Evolutionary conservation across 2,797 vertebrate species (phyloP).

Genomic region (Takifugu ocellatus): DNA sequence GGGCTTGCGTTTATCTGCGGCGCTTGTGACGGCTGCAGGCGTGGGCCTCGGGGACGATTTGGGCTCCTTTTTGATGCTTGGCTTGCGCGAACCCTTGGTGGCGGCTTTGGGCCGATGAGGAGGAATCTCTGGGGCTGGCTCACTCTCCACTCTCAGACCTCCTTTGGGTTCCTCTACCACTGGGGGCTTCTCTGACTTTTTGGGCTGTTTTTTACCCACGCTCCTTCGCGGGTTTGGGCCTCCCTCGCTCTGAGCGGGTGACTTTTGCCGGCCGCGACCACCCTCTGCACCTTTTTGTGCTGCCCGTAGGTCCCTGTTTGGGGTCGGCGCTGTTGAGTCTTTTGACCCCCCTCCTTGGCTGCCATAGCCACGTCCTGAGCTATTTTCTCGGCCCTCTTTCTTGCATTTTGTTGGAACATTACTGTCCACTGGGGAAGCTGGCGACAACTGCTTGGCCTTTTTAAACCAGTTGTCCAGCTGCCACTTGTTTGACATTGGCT

Average conservation of each 20-base stretch:
- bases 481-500: slow-evolving; percentile 94
- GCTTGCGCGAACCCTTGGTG: slow-evolving; percentile 94
- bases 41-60: slow-evolving; percentile 89
- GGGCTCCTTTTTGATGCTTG: slow-evolving; percentile 93
- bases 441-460: slow-evolving; percentile 91
- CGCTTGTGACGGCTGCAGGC: slow-evolving; percentile 53
- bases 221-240: slow-evolving; percentile 81
- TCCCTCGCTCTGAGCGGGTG: slow-evolving; percentile 90
- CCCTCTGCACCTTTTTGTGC: slow-evolving; percentile 88
- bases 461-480: slow-evolving; percentile 98
- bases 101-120: slow-evolving; percentile 88
- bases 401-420: slow-evolving; percentile 88
- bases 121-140: slow-evolving; percentile 87
- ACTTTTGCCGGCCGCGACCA: slow-evolving; percentile 89
- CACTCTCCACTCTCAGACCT: slow-evolving; percentile 93
- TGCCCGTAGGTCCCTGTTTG: slow-evolving; percentile 85
- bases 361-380: slow-evolving; percentile 79
- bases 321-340: slow-evolving; percentile 81
- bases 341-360: slow-evolving; percentile 87
- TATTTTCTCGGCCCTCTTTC: slow-evolving; percentile 88
- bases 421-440: slow-evolving; percentile 91
- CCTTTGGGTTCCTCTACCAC: slow-evolving; percentile 90
- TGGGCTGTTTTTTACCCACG: slow-evolving; percentile 94
- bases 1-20: slow-evolving; percentile 86
- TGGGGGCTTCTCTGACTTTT: slow-evolving; percentile 90